These are phyloP conservation scores for Hemiprocne comata DNA, from an alignment of 2,113 vertebrate genomes.

Conservation along the genomic window DNA sequence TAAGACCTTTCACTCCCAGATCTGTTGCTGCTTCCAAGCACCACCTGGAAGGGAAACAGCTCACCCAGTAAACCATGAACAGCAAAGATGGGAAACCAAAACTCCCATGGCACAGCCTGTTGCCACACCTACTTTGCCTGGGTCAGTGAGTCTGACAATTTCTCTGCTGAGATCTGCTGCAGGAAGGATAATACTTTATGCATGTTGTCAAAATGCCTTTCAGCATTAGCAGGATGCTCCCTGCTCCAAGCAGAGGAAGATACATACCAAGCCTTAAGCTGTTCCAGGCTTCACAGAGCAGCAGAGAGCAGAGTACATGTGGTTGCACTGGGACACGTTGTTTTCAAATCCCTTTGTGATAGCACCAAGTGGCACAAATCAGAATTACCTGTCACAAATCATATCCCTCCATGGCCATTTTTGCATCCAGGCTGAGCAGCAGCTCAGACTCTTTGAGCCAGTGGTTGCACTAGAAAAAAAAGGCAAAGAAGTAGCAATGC, in stretches of 20 bases:
- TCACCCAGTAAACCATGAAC: neutral
- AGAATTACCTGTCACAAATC: constrained; percentile 16
- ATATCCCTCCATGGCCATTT: neutral
- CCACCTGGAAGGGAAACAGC: neutral
- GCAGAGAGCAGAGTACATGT: constrained; percentile 7
- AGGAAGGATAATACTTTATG: neutral
- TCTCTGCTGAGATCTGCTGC: neutral
- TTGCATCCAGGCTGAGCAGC: neutral
- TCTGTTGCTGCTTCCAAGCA: neutral
- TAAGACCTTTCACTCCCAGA: neutral
- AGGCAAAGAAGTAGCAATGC: neutral
- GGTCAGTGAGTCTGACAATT: neutral
- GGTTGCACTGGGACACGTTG: neutral
- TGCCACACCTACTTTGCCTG: neutral
- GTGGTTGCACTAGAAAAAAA: neutral
- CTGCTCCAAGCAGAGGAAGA: neutral
- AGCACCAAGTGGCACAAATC: constrained; percentile 12
- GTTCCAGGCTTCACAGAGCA: neutral
- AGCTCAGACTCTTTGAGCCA: neutral
- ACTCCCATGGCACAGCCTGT: neutral
- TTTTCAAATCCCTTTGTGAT: neutral
- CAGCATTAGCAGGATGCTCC: neutral
- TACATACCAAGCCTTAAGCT: neutral
- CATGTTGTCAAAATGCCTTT: neutral
- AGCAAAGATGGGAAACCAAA: neutral